phyloP scores from a whole-genome alignment of 2,113 vertebrate genomes.

The Datnioides undecimradiatus region DNA sequence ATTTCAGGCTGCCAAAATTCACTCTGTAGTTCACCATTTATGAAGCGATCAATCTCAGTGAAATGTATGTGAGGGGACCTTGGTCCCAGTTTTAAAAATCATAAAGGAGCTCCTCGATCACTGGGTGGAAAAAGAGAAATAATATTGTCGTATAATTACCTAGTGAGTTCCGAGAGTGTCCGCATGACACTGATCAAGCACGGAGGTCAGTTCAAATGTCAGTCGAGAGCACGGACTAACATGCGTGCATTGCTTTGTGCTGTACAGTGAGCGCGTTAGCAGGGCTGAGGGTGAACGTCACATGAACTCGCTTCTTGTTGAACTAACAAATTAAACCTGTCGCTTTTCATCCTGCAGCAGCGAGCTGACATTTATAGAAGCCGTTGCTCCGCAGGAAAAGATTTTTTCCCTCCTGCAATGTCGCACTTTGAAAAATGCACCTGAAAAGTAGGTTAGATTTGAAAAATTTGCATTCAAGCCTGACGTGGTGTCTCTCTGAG shows the following conservation, averaged over 20 bases:
- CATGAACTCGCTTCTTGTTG: background rate
- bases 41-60: conserved; percentile 17
- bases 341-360: background rate
- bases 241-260: background rate
- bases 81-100: conserved; percentile 10
- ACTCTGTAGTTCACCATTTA: conserved; percentile 5
- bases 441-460: conserved; percentile 19
- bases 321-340: conserved; percentile 24
- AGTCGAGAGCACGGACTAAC: background rate
- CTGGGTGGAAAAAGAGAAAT: conserved; percentile 5
- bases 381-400: background rate
- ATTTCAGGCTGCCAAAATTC: conserved; percentile 14
- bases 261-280: background rate
- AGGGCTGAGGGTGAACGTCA: background rate
- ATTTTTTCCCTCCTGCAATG: background rate
- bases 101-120: background rate
- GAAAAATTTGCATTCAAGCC: conserved; percentile 8
- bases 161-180: conserved; percentile 10
- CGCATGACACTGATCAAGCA: conserved; percentile 30
- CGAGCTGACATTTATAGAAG: conserved; percentile 18
- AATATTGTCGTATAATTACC: conserved; percentile 14
- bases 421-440: conserved; percentile 3
- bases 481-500: background rate
- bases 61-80: conserved; percentile 14
- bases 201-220: conserved; percentile 21